These are phyloP conservation scores for Pristionchus arcanus DNA, from an alignment of 2,888 invertebrate species.

Conservation along the genomic window DNA sequence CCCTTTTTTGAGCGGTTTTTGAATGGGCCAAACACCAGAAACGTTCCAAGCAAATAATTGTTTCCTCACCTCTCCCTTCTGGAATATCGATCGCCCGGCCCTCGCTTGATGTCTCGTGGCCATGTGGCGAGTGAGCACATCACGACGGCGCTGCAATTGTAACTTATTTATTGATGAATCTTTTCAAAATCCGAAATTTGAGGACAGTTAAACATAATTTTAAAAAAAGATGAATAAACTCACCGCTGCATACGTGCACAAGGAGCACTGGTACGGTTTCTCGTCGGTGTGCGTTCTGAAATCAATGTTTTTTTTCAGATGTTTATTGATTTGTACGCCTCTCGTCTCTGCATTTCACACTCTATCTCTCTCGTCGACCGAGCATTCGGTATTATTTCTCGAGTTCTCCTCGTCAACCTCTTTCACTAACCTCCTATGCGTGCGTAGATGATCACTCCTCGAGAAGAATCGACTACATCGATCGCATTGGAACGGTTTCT, in stretches of 20 bases:
- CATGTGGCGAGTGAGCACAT: conserved; percentile 77
- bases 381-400: no score
- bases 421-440: conserved; percentile 59
- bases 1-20: neutral
- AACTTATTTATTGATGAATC: neutral
- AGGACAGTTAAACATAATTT: neutral
- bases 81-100: conserved; percentile 62
- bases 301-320: neutral
- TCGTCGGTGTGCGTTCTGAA: conserved; percentile 76
- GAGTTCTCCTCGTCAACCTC: neutral
- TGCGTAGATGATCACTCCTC: conserved; percentile 75
- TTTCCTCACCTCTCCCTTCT: conserved; percentile 52
- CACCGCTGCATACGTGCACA: conserved; percentile 76
- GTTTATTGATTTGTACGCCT: neutral
- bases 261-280: conserved; percentile 76
- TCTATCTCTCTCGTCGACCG: no score
- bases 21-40: neutral
- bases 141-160: conserved; percentile 73
- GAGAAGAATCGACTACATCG: conserved; percentile 66
- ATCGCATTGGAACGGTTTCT: conserved; percentile 77
- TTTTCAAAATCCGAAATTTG: no score
- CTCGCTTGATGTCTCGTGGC: conserved; percentile 73
- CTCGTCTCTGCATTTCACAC: no score
- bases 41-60: neutral
- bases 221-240: conserved; percentile 54